Percentiles rank a stretch among this genome's conserved stretches.
Conservation (phyloP, 2,113 vertebrate species). For the Menura novaehollandiae region DNA sequence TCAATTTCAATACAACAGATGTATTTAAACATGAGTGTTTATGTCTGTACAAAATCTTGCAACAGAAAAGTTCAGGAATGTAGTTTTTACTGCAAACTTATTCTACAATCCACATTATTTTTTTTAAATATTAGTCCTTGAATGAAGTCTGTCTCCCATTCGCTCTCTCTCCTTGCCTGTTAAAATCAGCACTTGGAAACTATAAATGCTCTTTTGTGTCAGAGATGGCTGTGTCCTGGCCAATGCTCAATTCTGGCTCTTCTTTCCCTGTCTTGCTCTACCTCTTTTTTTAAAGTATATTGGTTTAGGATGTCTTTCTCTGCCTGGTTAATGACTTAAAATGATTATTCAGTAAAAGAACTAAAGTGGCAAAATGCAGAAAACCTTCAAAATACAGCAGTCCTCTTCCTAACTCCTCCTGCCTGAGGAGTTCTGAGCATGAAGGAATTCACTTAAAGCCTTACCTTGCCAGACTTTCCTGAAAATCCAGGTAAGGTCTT, state of each 20-base stretch:
- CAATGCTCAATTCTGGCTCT: slow-evolving; percentile 21
- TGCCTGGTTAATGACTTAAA: not conserved
- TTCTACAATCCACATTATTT: not conserved
- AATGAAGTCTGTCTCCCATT: not conserved
- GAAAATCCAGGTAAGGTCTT: slow-evolving; percentile 55
- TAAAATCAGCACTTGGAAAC: not conserved
- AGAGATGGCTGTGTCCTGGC: slow-evolving; percentile 36
- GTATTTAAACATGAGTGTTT: not conserved
- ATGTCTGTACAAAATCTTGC: not conserved
- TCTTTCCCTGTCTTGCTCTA: slow-evolving; percentile 29
- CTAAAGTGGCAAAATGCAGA: not conserved
- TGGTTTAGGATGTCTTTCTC: slow-evolving; percentile 9
- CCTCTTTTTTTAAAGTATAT: slow-evolving; percentile 50
- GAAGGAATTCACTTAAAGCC: slow-evolving; percentile 9
- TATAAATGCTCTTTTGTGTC: slow-evolving; percentile 63
- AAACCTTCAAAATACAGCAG: not conserved
- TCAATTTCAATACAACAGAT: not conserved
- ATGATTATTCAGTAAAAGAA: slow-evolving; percentile 6
- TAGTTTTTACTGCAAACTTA: not conserved
- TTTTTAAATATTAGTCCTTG: not conserved
- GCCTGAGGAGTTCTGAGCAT: not conserved
- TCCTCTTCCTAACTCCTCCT: not conserved
- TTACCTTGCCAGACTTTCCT: slow-evolving; percentile 19
- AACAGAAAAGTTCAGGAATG: not conserved
- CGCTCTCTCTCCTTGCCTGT: not conserved